Conservation (phyloP, 2,797 vertebrate species). For the Acanthiza pusilla region DNA sequence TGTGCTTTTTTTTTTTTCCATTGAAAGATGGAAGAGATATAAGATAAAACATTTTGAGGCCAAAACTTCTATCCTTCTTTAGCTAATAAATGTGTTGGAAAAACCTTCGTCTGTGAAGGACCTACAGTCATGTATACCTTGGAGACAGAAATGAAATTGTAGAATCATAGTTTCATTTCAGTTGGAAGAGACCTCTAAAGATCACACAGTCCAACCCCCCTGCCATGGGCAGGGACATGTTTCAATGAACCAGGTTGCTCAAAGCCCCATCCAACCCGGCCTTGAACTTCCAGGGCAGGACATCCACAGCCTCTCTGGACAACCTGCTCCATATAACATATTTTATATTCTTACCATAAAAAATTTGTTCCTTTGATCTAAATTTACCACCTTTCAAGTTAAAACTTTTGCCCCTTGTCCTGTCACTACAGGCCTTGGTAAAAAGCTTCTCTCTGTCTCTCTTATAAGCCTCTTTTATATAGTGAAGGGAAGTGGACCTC, state of each 20-base stretch:
- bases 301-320: not conserved
- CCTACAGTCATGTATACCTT: not conserved
- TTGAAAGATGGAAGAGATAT: not conserved
- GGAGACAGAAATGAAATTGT: not conserved
- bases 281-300: not conserved
- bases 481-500: not conserved
- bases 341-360: not conserved
- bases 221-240: not conserved
- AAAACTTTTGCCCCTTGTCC: not conserved
- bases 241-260: not conserved
- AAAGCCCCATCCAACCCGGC: not conserved
- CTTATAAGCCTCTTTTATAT: not conserved
- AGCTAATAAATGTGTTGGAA: not conserved
- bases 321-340: not conserved
- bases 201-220: fast-evolving
- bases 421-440: not conserved
- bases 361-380: not conserved
- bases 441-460: not conserved
- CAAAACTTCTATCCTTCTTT: not conserved
- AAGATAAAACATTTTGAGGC: not conserved
- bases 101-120: not conserved
- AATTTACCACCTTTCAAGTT: not conserved
- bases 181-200: not conserved
- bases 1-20: not conserved
- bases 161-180: not conserved